Conservation (phyloP, 2,888 invertebrate genomes). For the Smittia aterrima region DNA sequence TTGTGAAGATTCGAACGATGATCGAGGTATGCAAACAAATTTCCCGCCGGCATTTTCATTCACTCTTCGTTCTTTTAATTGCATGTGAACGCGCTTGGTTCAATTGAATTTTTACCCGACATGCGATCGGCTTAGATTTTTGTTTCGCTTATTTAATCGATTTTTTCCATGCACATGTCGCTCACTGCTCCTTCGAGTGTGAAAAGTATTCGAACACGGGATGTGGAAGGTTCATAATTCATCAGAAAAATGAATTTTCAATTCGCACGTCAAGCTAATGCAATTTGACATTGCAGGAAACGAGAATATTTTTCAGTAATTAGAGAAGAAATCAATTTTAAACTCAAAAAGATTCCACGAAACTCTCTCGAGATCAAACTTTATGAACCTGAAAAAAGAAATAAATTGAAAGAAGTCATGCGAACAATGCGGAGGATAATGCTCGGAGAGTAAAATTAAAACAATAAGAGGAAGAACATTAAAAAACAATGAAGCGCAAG, state of each 20-base stretch:
- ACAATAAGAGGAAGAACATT: slow-evolving; percentile 9
- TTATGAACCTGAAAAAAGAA: neutral
- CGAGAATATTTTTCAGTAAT: neutral
- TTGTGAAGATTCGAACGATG: neutral
- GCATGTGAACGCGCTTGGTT: slow-evolving; percentile 12
- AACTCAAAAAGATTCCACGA: neutral
- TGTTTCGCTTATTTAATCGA: slow-evolving; percentile 1
- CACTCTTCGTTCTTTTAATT: neutral
- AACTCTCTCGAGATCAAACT: slow-evolving; percentile 9
- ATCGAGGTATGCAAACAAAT: neutral
- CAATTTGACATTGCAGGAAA: neutral
- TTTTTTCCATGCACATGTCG: slow-evolving; percentile 11
- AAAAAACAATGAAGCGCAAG: slow-evolving; percentile 21
- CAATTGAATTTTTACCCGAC: slow-evolving; percentile 17
- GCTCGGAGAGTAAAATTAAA: neutral
- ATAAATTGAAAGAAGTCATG: slow-evolving; percentile 16
- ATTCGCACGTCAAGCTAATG: neutral
- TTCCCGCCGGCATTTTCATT: slow-evolving; percentile 17
- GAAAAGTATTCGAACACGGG: neutral
- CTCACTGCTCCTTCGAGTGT: neutral
- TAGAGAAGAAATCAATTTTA: neutral
- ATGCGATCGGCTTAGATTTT: slow-evolving; percentile 9
- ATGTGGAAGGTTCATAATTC: neutral
- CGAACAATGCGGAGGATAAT: slow-evolving; percentile 11
- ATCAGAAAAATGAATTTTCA: slow-evolving; percentile 4